A percentile compares a stretch with the other conserved stretches of the same genome.
Conservation (phyloP, 2,797 vertebrate genomes). For the Graptemys geographica region DNA sequence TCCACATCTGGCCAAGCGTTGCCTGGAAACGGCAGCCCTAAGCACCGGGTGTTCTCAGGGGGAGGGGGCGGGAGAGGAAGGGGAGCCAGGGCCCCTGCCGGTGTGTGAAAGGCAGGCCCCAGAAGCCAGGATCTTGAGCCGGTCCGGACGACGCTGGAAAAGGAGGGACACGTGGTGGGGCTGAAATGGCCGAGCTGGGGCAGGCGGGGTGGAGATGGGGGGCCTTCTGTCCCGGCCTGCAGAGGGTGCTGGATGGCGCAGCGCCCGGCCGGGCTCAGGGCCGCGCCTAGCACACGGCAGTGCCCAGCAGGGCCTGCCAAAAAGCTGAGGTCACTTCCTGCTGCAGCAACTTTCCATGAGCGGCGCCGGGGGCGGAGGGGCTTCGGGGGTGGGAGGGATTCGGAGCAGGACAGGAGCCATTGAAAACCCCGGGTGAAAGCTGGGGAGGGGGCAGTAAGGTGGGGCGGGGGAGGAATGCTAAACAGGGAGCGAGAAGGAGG, state of each 20-base stretch:
- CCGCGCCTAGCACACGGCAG: slow-evolving; percentile 25
- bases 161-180: neutral
- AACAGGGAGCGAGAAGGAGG: slow-evolving; percentile 57
- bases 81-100: neutral
- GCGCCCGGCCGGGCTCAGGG: too few relatives aligned
- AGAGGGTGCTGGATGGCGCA: neutral
- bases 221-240: neutral
- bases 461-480: slow-evolving; percentile 47
- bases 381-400: neutral
- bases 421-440: neutral
- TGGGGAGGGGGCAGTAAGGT: slow-evolving; percentile 68
- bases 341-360: slow-evolving; percentile 24
- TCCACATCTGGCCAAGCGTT: slow-evolving; percentile 41
- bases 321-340: slow-evolving; percentile 77
- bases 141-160: neutral
- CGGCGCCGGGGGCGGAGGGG: neutral
- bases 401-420: neutral
- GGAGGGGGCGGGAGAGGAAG: neutral
- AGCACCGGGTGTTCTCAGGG: neutral
- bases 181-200: neutral
- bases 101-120: neutral
- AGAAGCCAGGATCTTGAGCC: neutral
- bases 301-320: slow-evolving; percentile 71
- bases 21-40: neutral
- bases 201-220: slow-evolving; percentile 64